A percentile compares a stretch with the other conserved stretches of the same genome.
These are phyloP conservation scores for Drosophila leontia DNA, from an alignment of 1,140 invertebrate genomes.

Conservation along the genomic window DNA sequence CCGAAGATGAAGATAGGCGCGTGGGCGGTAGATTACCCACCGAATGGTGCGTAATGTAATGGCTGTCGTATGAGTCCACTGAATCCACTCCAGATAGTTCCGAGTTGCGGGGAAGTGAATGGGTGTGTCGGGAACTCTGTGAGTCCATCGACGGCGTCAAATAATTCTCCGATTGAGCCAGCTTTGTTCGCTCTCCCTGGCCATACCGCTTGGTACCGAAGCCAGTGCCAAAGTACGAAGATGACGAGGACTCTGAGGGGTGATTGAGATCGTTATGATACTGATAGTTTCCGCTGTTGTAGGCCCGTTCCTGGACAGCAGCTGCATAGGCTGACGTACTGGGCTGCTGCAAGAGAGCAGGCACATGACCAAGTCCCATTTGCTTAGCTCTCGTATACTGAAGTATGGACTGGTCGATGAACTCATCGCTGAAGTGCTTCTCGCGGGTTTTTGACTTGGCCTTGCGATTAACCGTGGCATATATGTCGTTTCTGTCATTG, in stretches of 20 bases:
- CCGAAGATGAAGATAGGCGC: slow-evolving; percentile 76
- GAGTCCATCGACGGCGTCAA: slow-evolving; percentile 80
- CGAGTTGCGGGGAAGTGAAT: slow-evolving; percentile 81
- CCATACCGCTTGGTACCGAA: slow-evolving; percentile 74
- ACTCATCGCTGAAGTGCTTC: slow-evolving; percentile 84
- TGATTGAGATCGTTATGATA: slow-evolving; percentile 84
- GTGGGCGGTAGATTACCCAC: slow-evolving; percentile 61
- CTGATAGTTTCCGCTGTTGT: slow-evolving; percentile 74
- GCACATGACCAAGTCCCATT: slow-evolving; percentile 56
- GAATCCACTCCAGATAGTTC: slow-evolving; percentile 83
- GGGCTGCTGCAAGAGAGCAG: slow-evolving; percentile 58
- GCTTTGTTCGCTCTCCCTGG: slow-evolving; percentile 58
- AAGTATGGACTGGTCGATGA: slow-evolving; percentile 81
- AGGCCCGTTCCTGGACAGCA: slow-evolving; percentile 65
- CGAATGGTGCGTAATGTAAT: slow-evolving; percentile 82
- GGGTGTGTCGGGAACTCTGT: slow-evolving; percentile 77
- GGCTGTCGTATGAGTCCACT: slow-evolving; percentile 84
- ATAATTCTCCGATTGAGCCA: slow-evolving; percentile 79
- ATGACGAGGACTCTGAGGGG: slow-evolving; percentile 80
- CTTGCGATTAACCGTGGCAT: slow-evolving; percentile 84
- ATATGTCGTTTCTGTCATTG: slow-evolving; percentile 82
- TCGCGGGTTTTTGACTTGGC: slow-evolving; percentile 81
- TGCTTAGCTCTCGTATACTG: slow-evolving; percentile 80
- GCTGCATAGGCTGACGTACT: slow-evolving; percentile 70
- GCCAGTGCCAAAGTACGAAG: slow-evolving; percentile 81